These are phyloP conservation scores for Polydrusus pterygomalis DNA, from an alignment of 2,888 invertebrate species.

Conservation along the genomic window DNA sequence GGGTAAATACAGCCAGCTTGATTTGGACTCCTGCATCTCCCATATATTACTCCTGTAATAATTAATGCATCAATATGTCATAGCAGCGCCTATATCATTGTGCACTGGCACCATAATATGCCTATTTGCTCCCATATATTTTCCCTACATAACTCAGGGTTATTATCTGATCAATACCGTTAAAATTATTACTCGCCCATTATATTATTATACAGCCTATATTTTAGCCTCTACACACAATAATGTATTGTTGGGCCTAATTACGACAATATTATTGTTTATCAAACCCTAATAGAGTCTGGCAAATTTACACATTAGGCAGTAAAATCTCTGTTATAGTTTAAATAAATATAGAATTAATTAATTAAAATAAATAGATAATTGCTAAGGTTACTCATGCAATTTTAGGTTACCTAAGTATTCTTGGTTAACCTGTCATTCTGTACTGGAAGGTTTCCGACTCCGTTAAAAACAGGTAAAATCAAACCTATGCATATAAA, in stretches of 20 bases:
- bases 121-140: constrained; percentile 17
- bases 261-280: constrained; percentile 7
- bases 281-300: neutral
- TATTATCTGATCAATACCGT: constrained; percentile 27
- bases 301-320: neutral
- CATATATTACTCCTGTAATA: neutral
- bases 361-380: no score
- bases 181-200: constrained; percentile 30
- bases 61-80: constrained; percentile 11
- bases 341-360: no score
- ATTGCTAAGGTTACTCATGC: no score
- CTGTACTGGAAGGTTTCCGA: no score
- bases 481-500: no score
- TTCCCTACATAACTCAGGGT: constrained; percentile 29
- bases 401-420: no score
- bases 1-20: neutral
- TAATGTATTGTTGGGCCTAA: neutral
- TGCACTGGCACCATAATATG: constrained; percentile 3
- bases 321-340: no score
- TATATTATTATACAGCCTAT: constrained; percentile 21
- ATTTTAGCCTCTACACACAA: neutral
- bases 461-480: no score
- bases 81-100: neutral
- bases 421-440: no score
- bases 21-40: neutral